Evolutionary conservation across 2,888 invertebrate species (phyloP).

Genomic region (Choristoneura rosaceana): DNA sequence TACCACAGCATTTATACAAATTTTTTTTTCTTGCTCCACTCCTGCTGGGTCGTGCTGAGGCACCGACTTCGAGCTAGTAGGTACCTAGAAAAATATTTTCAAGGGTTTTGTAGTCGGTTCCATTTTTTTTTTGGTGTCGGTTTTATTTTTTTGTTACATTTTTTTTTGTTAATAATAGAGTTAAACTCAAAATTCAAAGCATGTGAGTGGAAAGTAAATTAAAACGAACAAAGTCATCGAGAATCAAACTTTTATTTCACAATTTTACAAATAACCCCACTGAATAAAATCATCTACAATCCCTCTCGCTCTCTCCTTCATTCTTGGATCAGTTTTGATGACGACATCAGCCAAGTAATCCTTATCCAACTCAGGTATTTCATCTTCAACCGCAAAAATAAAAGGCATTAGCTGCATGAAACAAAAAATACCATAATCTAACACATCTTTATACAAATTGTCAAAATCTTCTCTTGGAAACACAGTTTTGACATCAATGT

Average conservation of each 20-base stretch:
- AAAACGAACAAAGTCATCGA: neutral
- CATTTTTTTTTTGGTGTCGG: no score
- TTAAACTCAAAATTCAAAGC: no score
- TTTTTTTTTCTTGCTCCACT: no score
- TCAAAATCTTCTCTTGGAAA: conserved; percentile 60
- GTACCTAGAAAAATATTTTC: no score
- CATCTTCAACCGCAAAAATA: conserved; percentile 55
- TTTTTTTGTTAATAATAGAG: no score
- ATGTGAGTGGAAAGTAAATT: no score
- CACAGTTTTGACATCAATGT: conserved; percentile 52
- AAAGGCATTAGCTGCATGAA: conserved; percentile 53
- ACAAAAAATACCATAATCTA: conserved; percentile 59
- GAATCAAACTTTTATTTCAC: neutral
- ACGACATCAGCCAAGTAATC: conserved; percentile 45
- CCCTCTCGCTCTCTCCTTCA: conserved; percentile 52
- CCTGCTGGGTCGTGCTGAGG: no score
- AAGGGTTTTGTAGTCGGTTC: no score
- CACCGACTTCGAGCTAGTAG: no score
- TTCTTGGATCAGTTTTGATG: conserved; percentile 47
- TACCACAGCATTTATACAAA: no score
- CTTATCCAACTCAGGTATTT: conserved; percentile 53
- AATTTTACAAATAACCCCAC: conserved; percentile 41
- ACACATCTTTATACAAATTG: conserved; percentile 51
- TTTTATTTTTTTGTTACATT: no score
- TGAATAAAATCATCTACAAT: conserved; percentile 54